These are phyloP conservation scores for Dipodomys merriami DNA, from an alignment of 2,113 vertebrate genomes.

Conservation along the genomic window DNA sequence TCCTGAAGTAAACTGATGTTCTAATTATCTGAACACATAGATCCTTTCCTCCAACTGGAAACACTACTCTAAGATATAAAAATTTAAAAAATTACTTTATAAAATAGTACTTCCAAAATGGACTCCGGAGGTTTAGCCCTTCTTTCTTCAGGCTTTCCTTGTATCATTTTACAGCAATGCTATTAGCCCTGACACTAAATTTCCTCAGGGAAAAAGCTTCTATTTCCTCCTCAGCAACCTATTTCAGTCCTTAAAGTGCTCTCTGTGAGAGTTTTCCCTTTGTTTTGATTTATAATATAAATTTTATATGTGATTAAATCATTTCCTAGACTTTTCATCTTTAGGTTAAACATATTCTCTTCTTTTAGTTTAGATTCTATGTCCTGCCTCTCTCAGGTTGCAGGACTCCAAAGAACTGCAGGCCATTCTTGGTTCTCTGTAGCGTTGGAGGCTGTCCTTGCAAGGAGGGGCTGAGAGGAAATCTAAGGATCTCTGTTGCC, in stretches of 20 bases:
- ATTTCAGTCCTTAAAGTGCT: slow-evolving; percentile 17
- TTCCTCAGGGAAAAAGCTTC: slow-evolving; percentile 10
- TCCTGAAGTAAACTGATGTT: not conserved
- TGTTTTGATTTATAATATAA: not conserved
- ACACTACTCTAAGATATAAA: slow-evolving; percentile 16
- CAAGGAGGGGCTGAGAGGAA: not conserved
- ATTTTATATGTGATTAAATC: not conserved
- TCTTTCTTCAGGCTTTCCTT: slow-evolving; percentile 19
- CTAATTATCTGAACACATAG: not conserved
- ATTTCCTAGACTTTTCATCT: slow-evolving; percentile 22
- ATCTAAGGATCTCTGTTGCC: not conserved
- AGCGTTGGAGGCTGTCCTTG: not conserved
- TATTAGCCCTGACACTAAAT: slow-evolving; percentile 37
- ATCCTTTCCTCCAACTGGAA: not conserved
- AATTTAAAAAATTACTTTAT: slow-evolving; percentile 45
- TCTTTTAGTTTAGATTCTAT: slow-evolving; percentile 10
- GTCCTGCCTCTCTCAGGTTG: not conserved
- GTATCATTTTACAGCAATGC: not conserved
- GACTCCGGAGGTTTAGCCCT: not conserved
- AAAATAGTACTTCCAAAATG: slow-evolving; percentile 23
- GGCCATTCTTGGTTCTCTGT: not conserved
- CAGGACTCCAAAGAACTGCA: not conserved
- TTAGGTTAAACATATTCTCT: not conserved
- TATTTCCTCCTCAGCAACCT: slow-evolving; percentile 42
- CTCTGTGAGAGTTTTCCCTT: not conserved